Evolutionary conservation across 30 jellyfish, hydroid and myxozoan species (phyloP).

Genomic region (Turritopsis dohrnii): DNA sequence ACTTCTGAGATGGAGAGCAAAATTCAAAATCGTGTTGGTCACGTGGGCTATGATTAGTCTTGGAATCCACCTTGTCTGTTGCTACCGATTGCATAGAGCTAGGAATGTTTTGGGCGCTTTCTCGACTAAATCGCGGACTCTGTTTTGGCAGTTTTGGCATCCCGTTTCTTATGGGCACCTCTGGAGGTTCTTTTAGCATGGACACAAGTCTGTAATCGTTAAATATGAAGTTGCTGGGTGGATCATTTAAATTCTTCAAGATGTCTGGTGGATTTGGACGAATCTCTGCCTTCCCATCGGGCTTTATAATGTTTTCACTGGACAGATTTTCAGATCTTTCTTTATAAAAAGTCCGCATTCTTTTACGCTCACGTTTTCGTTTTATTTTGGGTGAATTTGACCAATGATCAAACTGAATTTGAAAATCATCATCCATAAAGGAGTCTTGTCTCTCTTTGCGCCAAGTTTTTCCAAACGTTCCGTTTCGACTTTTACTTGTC

Average conservation of each 20-base stretch:
- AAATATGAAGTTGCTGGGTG: not conserved
- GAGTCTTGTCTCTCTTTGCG: not conserved
- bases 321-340: not conserved
- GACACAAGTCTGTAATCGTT: not conserved
- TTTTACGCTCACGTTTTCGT: slow-evolving; percentile 12
- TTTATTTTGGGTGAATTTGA: slow-evolving; percentile 2
- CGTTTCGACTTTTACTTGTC: not conserved
- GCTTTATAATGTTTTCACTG: not conserved
- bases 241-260: not conserved
- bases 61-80: not conserved
- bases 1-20: not conserved
- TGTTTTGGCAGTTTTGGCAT: slow-evolving; percentile 11
- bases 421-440: slow-evolving; percentile 12
- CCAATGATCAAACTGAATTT: slow-evolving; percentile 21
- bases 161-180: slow-evolving; percentile 1
- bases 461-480: not conserved
- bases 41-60: not conserved
- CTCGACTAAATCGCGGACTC: not conserved
- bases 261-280: slow-evolving; percentile 2
- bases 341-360: not conserved
- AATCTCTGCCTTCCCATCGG: not conserved
- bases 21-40: not conserved
- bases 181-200: not conserved
- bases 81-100: not conserved
- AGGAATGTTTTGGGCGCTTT: not conserved